These are phyloP conservation scores for Leptatherina wallacei DNA, from an alignment of 2,797 vertebrate species.

Conservation along the genomic window DNA sequence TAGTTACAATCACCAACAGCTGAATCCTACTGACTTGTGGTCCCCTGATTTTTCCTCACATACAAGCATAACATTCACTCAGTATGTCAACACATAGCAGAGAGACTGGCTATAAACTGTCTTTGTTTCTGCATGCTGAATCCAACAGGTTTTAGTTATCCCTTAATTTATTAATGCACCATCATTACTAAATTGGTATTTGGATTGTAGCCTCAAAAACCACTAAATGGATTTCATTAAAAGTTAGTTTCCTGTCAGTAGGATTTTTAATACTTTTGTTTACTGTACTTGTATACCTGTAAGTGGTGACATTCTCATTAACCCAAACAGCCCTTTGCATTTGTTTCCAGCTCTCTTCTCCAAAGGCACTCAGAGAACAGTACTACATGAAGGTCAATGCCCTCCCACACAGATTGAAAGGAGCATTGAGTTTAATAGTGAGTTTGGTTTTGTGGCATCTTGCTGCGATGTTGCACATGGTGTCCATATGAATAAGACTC, in stretches of 20 bases:
- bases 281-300: no score
- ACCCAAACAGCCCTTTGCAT: background rate
- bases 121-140: background rate
- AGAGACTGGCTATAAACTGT: background rate
- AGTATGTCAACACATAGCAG: background rate
- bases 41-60: background rate
- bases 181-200: background rate
- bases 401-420: background rate
- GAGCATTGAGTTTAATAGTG: background rate
- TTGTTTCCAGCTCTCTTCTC: background rate
- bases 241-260: background rate
- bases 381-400: background rate
- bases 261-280: no score
- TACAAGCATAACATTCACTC: background rate
- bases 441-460: background rate
- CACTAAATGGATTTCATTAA: background rate
- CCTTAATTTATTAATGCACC: background rate
- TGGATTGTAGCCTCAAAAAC: background rate
- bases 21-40: background rate
- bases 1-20: background rate
- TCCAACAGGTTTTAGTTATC: background rate
- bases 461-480: background rate
- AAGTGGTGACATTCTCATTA: no score
- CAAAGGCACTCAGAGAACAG: background rate
- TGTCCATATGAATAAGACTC: no score